Evolutionary conservation across 2,888 invertebrate species (phyloP).

Genomic region (Hydraecia micacea): DNA sequence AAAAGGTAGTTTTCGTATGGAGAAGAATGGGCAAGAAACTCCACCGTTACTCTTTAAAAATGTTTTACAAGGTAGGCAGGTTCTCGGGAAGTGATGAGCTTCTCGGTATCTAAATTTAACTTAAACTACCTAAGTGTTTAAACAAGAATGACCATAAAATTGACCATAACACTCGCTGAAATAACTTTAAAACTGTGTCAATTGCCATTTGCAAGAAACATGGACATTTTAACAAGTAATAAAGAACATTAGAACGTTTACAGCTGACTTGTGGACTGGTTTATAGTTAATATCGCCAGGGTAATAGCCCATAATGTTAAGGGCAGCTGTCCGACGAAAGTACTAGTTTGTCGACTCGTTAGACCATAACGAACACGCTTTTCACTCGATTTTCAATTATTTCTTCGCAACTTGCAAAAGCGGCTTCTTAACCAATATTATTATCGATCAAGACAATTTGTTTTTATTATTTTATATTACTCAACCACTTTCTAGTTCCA

Average conservation of each 20-base stretch:
- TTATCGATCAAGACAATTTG: constrained; percentile 42
- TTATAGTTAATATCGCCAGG: constrained; percentile 50
- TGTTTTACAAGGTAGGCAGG: no score
- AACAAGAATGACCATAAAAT: neutral
- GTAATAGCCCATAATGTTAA: constrained; percentile 76
- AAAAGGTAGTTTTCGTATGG: no score
- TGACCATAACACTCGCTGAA: neutral
- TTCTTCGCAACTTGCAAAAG: constrained; percentile 56
- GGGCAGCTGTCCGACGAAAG: constrained; percentile 78
- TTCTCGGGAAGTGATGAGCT: neutral
- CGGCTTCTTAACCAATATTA: constrained; percentile 37
- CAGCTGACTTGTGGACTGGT: constrained; percentile 37
- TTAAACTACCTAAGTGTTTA: neutral
- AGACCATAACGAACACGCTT: constrained; percentile 77
- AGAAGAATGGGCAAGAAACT: no score
- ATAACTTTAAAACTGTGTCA: constrained; percentile 35
- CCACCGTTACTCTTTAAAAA: no score
- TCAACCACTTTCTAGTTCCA: constrained; percentile 54
- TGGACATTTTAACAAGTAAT: constrained; percentile 43
- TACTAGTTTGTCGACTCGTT: constrained; percentile 71
- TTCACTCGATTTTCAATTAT: constrained; percentile 82
- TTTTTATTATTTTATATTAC: constrained; percentile 49
- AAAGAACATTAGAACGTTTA: constrained; percentile 40
- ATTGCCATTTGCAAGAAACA: constrained; percentile 30
- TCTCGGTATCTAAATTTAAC: neutral